Percentiles rank a stretch among this genome's conserved stretches.
phyloP scores from a whole-genome alignment of 2,113 vertebrate genomes.

The Aythya baeri region DNA sequence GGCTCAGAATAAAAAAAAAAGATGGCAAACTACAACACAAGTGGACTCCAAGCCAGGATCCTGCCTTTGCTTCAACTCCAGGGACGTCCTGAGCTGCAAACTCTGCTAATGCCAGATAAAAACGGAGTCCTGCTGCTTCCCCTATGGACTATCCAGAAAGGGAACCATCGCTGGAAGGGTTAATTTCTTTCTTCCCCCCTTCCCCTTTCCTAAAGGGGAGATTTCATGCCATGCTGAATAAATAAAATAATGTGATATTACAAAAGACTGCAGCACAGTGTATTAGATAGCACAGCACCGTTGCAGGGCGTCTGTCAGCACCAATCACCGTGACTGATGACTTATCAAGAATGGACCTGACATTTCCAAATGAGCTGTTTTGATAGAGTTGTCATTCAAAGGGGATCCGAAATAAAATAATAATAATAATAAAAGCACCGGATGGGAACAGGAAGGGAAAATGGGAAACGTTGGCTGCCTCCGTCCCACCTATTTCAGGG shows the following conservation, averaged over 20 bases:
- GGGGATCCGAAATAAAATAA: neutral
- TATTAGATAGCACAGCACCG: constrained; percentile 2
- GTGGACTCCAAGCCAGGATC: fast-evolving
- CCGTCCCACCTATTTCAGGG: constrained; percentile 29
- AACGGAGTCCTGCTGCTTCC: neutral
- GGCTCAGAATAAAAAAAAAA: neutral
- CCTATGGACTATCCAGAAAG: fast-evolving
- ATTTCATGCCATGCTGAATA: constrained; percentile 52
- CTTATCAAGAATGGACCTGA: constrained; percentile 70
- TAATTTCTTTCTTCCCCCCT: neutral
- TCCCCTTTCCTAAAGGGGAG: constrained; percentile 11
- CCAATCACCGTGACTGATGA: constrained; percentile 62
- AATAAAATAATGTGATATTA: constrained; percentile 35
- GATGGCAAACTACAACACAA: neutral
- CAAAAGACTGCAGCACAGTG: constrained; percentile 1
- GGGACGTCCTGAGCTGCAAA: neutral
- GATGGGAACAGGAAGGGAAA: constrained; percentile 41
- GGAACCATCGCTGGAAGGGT: neutral
- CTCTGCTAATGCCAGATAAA: fast-evolving
- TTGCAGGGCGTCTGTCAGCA: constrained; percentile 52
- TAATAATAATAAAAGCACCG: neutral
- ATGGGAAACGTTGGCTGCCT: constrained; percentile 13
- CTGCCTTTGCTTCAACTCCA: neutral
- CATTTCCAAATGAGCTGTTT: constrained; percentile 73
- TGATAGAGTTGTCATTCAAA: constrained; percentile 74